Conservation (phyloP, 2,888 invertebrate genomes). For the Pachycephus smyrnensis region DNA sequence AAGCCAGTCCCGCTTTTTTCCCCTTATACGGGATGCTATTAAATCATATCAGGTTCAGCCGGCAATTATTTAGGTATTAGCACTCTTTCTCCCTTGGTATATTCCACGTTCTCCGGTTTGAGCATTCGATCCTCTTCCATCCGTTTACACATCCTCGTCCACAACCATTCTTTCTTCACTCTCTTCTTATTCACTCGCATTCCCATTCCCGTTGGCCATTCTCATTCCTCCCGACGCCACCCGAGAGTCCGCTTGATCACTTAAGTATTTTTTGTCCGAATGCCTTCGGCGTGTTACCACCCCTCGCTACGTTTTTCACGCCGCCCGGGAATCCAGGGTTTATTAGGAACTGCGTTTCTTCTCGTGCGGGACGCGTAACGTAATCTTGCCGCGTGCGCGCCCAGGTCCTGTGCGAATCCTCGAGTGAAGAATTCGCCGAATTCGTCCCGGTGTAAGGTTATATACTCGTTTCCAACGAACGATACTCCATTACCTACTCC, state of each 20-base stretch:
- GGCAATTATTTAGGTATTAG: slow-evolving; percentile 62
- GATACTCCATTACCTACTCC: neutral
- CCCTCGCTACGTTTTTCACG: slow-evolving; percentile 6
- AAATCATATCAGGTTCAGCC: slow-evolving; percentile 60
- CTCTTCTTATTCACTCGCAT: slow-evolving; percentile 1
- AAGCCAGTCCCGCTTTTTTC: slow-evolving; percentile 16
- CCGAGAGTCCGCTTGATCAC: slow-evolving; percentile 3
- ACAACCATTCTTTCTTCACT: neutral
- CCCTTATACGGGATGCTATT: slow-evolving; percentile 41
- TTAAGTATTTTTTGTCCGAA: slow-evolving; percentile 11
- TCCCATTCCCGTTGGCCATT: neutral
- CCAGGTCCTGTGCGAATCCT: neutral
- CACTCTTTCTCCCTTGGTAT: slow-evolving; percentile 37
- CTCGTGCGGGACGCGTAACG: neutral
- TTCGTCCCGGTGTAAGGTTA: neutral
- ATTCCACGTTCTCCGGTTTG: neutral
- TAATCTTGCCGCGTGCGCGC: neutral
- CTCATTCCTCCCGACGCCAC: neutral
- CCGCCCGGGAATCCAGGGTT: slow-evolving; percentile 2
- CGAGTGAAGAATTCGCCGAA: neutral
- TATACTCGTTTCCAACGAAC: neutral
- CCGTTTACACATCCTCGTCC: neutral
- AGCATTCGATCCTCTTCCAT: neutral
- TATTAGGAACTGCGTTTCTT: slow-evolving; percentile 8
- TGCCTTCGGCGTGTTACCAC: slow-evolving; percentile 1